Evolutionary conservation across 2,888 invertebrate species (phyloP).

Genomic region (Heteromurus nitidus): DNA sequence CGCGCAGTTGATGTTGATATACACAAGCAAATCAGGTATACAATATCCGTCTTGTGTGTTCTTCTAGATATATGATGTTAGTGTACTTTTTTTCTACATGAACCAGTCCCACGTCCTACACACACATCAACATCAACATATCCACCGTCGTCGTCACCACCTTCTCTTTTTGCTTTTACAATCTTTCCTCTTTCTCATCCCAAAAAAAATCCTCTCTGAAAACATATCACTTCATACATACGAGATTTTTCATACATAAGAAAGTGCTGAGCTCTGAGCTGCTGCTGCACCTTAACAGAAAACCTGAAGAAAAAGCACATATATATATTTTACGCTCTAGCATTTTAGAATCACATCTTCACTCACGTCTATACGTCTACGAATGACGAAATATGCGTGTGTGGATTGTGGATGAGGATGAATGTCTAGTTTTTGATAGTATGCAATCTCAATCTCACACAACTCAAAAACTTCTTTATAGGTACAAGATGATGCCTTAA

Average conservation of each 20-base stretch:
- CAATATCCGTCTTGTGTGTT: not conserved
- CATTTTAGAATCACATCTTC: constrained; percentile 1
- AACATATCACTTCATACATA: not conserved
- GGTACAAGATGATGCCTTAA: too few relatives aligned
- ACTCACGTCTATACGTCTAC: not conserved
- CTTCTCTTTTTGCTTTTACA: constrained; percentile 35
- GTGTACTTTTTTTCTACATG: not conserved
- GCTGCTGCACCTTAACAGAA: not conserved
- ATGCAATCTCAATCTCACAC: not conserved
- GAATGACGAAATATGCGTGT: too few relatives aligned
- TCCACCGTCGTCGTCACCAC: constrained; percentile 6
- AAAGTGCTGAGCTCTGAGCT: not conserved
- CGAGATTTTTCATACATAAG: too few relatives aligned
- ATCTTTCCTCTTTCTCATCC: constrained; percentile 4
- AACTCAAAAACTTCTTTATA: not conserved
- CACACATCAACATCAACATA: not conserved
- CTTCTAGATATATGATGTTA: not conserved
- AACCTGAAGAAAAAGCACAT: not conserved
- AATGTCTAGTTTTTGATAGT: not conserved
- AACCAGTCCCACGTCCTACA: constrained; percentile 1
- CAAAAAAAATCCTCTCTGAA: constrained; percentile 7
- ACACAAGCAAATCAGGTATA: too few relatives aligned
- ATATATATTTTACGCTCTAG: not conserved
- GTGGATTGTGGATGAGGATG: too few relatives aligned
- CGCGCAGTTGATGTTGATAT: too few relatives aligned